Conservation (phyloP, 2,888 invertebrate species). For the Ophion ventricosus region DNA sequence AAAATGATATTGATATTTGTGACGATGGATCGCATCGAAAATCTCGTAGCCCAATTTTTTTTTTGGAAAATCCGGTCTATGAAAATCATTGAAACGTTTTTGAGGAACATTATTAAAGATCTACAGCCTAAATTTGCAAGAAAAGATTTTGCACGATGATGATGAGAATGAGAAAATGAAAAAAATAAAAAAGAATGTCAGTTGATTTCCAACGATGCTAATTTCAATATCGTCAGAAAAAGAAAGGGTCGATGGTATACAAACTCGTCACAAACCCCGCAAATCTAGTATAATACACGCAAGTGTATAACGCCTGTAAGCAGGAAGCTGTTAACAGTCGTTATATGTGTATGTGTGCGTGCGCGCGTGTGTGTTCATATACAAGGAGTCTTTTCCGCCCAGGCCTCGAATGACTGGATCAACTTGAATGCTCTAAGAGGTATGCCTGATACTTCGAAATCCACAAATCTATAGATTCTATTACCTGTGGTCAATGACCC, state of each 20-base stretch:
- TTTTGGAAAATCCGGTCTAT: too few relatives aligned
- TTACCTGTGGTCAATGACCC: conserved; percentile 5
- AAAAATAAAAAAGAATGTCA: background rate
- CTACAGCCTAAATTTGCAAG: background rate
- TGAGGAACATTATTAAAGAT: background rate
- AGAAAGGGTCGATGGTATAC: background rate
- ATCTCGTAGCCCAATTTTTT: too few relatives aligned
- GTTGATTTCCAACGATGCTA: background rate
- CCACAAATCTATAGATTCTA: conserved; percentile 4
- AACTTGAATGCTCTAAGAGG: conserved; percentile 68
- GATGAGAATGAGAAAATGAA: background rate
- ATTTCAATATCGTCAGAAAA: background rate
- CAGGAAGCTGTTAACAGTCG: conserved; percentile 81
- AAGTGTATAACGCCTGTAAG: conserved; percentile 71
- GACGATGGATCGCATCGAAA: too few relatives aligned
- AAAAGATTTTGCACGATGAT: background rate
- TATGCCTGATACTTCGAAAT: conserved; percentile 55
- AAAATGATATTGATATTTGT: too few relatives aligned
- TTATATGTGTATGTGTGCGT: conserved; percentile 71
- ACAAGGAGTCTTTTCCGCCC: conserved; percentile 14
- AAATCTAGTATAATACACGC: conserved; percentile 59
- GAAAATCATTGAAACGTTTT: too few relatives aligned
- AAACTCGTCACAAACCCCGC: conserved; percentile 37
- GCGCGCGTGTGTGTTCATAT: conserved; percentile 16
- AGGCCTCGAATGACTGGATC: conserved; percentile 56